Evolutionary conservation across 1,140 invertebrate species (phyloP).

Genomic region (Saccostrea glomerata): DNA sequence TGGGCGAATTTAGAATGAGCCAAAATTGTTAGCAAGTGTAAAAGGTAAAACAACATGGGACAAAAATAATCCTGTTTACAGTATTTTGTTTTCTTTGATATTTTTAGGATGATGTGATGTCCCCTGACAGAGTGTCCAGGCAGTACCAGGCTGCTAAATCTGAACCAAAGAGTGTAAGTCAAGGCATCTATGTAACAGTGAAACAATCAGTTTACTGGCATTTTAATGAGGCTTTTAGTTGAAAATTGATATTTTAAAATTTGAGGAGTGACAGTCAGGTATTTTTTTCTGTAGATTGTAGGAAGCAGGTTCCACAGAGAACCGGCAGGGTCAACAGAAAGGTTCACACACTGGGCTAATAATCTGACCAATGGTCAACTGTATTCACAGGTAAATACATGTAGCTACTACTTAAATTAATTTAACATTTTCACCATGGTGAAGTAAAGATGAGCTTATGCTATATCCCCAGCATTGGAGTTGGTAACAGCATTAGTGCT

Average conservation of each 20-base stretch:
- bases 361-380: slow-evolving; percentile 82
- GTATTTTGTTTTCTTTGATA: background rate
- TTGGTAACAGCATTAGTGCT: too few relatives aligned
- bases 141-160: slow-evolving; percentile 82
- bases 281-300: slow-evolving; percentile 72
- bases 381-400: slow-evolving; percentile 80
- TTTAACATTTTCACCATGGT: too few relatives aligned
- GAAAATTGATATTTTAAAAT: too few relatives aligned
- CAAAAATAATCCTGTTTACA: too few relatives aligned
- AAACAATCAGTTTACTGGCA: too few relatives aligned
- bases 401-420: background rate
- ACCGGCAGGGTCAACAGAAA: slow-evolving; percentile 82
- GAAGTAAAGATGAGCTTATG: too few relatives aligned
- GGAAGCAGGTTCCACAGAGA: slow-evolving; percentile 76
- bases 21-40: too few relatives aligned
- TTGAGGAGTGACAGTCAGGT: background rate
- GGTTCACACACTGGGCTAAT: slow-evolving; percentile 88
- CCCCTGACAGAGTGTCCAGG: slow-evolving; percentile 82
- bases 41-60: too few relatives aligned
- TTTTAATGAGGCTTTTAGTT: too few relatives aligned
- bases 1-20: too few relatives aligned
- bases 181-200: background rate
- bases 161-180: slow-evolving; percentile 78
- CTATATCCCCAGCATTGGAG: too few relatives aligned
- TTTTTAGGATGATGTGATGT: slow-evolving; percentile 81